phyloP scores from a whole-genome alignment of 2,113 vertebrate species.

The Hemiprocne comata region DNA sequence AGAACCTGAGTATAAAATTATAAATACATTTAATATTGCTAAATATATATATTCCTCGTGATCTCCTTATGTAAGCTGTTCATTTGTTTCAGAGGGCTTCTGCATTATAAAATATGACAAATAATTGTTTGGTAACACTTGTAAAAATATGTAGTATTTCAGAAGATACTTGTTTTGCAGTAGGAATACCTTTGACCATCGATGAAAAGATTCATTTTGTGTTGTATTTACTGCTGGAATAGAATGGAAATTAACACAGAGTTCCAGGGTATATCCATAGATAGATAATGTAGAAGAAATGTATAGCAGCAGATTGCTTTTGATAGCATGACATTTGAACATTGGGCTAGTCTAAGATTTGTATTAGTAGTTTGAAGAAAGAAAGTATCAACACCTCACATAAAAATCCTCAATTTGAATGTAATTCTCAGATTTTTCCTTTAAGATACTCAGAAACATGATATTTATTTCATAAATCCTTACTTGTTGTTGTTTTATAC shows the following conservation, averaged over 20 bases:
- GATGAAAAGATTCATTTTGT: background rate
- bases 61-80: background rate
- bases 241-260: background rate
- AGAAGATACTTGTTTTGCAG: background rate
- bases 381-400: background rate
- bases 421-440: conserved; percentile 40
- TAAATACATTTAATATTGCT: background rate
- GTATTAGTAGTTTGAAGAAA: background rate
- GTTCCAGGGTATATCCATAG: background rate
- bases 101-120: background rate
- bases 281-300: background rate
- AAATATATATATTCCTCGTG: background rate
- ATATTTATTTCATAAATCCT: conserved; percentile 39
- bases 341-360: background rate
- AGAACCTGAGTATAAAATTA: background rate
- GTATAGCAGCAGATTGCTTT: background rate
- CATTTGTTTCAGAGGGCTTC: background rate
- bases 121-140: background rate
- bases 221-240: background rate
- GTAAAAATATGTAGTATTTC: background rate
- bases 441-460: conserved; percentile 13
- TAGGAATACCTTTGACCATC: background rate
- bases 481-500: conserved; percentile 61
- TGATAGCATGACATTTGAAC: background rate
- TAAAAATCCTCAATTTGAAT: conserved; percentile 11